phyloP scores from a whole-genome alignment of 2,113 vertebrate genomes.

The Eira barbara region DNA sequence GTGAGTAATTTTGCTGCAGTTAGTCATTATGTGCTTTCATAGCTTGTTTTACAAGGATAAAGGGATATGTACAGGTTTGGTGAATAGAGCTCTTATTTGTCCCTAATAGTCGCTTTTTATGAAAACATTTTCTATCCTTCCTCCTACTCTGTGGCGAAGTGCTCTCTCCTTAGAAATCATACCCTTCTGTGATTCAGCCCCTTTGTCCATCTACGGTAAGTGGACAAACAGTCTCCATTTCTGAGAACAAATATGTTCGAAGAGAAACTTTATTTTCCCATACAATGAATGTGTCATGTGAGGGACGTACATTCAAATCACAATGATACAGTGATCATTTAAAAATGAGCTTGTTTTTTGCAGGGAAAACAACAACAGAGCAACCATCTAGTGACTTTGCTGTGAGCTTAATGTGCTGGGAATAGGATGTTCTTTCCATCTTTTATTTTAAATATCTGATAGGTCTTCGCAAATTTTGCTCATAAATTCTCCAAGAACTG shows the following conservation, averaged over 20 bases:
- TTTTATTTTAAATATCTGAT: neutral
- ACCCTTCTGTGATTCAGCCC: constrained; percentile 49
- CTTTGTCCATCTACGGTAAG: constrained; percentile 77
- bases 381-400: neutral
- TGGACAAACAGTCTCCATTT: constrained; percentile 74
- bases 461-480: neutral
- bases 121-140: constrained; percentile 75
- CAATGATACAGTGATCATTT: constrained; percentile 41
- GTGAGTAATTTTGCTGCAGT: constrained; percentile 62
- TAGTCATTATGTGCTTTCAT: constrained; percentile 70
- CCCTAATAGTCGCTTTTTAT: constrained; percentile 65
- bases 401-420: neutral
- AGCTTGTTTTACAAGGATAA: constrained; percentile 67
- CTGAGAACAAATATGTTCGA: constrained; percentile 61
- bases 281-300: neutral
- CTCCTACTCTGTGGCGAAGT: constrained; percentile 59
- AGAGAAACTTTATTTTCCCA: constrained; percentile 55
- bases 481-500: neutral
- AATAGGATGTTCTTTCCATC: neutral
- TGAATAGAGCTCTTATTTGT: constrained; percentile 67
- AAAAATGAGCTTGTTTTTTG: constrained; percentile 54
- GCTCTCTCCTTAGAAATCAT: constrained; percentile 75
- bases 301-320: neutral
- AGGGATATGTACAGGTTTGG: constrained; percentile 67
- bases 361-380: neutral